Evolutionary conservation across 2,888 invertebrate genomes (phyloP).

Genomic region (Acleris literana): DNA sequence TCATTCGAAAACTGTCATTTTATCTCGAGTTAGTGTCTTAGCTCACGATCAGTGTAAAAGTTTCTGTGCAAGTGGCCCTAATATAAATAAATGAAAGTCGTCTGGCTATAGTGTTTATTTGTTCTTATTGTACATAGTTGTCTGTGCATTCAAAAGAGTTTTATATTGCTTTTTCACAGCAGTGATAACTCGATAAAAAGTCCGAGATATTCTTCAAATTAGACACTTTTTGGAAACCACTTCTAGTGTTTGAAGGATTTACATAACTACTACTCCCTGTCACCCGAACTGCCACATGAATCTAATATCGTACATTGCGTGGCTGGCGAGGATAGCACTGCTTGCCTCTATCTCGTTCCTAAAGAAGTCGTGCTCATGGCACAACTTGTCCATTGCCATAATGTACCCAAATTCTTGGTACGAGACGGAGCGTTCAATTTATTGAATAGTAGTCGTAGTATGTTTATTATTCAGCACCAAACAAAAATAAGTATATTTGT

Average conservation of each 20-base stretch:
- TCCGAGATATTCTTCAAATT: no score
- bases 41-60: no score
- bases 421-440: background rate
- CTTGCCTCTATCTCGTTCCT: slow-evolving; percentile 36
- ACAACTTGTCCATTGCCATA: slow-evolving; percentile 19
- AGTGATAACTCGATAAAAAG: no score
- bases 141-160: no score
- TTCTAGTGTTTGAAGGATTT: slow-evolving; percentile 7
- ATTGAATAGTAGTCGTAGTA: no score
- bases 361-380: slow-evolving; percentile 14
- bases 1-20: no score
- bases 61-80: no score
- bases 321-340: slow-evolving; percentile 2
- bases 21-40: no score
- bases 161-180: no score
- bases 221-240: background rate
- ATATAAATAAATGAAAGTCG: no score
- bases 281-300: background rate
- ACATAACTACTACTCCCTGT: slow-evolving; percentile 5
- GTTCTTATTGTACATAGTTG: no score
- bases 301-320: slow-evolving; percentile 13
- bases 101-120: background rate
- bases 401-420: slow-evolving; percentile 24
- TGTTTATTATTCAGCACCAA: no score
- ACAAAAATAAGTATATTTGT: background rate